phyloP scores from a whole-genome alignment of 64 coral and sea anemone genomes.

The Catalaphyllia jardinei region DNA sequence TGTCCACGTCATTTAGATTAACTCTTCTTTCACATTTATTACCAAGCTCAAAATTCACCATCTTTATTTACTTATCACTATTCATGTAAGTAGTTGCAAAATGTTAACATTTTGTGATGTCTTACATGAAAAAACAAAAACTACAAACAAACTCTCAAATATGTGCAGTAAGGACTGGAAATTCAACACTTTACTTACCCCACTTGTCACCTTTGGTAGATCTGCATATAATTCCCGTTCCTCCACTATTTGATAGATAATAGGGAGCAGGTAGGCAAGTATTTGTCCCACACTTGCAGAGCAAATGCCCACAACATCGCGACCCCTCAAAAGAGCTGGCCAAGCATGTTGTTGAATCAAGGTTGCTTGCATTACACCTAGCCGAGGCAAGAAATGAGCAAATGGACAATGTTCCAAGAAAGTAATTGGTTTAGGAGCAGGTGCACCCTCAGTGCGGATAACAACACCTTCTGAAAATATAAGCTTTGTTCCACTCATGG shows the following conservation, averaged over 20 bases:
- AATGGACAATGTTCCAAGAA: slow-evolving; percentile 52
- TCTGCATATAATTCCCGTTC: slow-evolving; percentile 65
- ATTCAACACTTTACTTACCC: slow-evolving; percentile 46
- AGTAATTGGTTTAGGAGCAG: slow-evolving; percentile 54
- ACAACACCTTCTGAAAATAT: slow-evolving; percentile 56
- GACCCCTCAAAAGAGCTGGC: slow-evolving; percentile 82
- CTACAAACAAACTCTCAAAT: too few relatives aligned
- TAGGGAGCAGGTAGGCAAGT: slow-evolving; percentile 75
- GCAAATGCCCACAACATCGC: slow-evolving; percentile 87
- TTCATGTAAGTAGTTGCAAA: too few relatives aligned
- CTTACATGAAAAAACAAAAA: too few relatives aligned
- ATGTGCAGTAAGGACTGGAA: too few relatives aligned
- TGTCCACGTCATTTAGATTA: too few relatives aligned
- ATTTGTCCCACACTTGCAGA: slow-evolving; percentile 37
- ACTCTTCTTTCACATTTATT: too few relatives aligned
- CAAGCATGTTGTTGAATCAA: slow-evolving; percentile 76
- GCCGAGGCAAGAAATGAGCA: slow-evolving; percentile 20
- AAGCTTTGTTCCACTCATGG: slow-evolving; percentile 11
- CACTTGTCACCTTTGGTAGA: slow-evolving; percentile 66
- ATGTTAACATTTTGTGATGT: too few relatives aligned
- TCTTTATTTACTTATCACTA: too few relatives aligned
- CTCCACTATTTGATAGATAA: slow-evolving; percentile 65
- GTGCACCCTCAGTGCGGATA: slow-evolving; percentile 46
- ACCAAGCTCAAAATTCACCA: too few relatives aligned
- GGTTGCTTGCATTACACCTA: slow-evolving; percentile 50